Base-by-base conservation (phyloP, 1,140 invertebrate species). In the Geopemphigus sp. region DNA sequence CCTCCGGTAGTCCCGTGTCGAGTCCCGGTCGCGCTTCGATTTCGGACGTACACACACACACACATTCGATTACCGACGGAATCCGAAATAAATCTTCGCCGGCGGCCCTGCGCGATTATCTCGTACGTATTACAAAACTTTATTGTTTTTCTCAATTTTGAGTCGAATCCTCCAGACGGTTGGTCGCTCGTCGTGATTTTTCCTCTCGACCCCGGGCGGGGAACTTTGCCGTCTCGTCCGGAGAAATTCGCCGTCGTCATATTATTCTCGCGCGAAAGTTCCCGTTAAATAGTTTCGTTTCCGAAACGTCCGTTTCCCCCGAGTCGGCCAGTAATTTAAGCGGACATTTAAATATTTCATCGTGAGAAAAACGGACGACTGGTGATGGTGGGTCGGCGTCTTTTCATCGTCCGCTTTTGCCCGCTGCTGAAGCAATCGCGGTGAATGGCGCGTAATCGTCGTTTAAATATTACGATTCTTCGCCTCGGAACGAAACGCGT, bases 281-380 rank as follows among this genome's bases (percentile, higher is more conserved):
- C 47, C 12, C 47, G 19, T 56, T n/a, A 56, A 56, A 56, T 56
- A 56, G n/a, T 8, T 22, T 56, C 5, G 10, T 59, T 26, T 59
- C 12, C 12, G 12, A 50, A 50, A 54, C 53, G 19, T 54, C 19
- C 47, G 12, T 54, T 54, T 54, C 17, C 53, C 19, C 19, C 53
- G 53, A 17, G 53, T 17, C 6, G 14, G 15, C 53, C 15, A 14
- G 53, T 2, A 54, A 14, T 50, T 54, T 54, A 54, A 10, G 22
- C 56, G 8, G 11, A 11, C 22, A 22, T 6, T 24, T 59, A 26
- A 59, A 59, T 24, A 57, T 57, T 59, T 59, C 56, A 24, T 4
- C 56, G 56, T 59, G 56, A 24, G 56, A 59, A 59, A 26, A 59
- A 59, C 11, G 56, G 11, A 59, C 56, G n/a, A 59, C 56, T 59